Evolutionary conservation across 2,113 vertebrate genomes (phyloP).

Genomic region (Phyllostomus hastatus): DNA sequence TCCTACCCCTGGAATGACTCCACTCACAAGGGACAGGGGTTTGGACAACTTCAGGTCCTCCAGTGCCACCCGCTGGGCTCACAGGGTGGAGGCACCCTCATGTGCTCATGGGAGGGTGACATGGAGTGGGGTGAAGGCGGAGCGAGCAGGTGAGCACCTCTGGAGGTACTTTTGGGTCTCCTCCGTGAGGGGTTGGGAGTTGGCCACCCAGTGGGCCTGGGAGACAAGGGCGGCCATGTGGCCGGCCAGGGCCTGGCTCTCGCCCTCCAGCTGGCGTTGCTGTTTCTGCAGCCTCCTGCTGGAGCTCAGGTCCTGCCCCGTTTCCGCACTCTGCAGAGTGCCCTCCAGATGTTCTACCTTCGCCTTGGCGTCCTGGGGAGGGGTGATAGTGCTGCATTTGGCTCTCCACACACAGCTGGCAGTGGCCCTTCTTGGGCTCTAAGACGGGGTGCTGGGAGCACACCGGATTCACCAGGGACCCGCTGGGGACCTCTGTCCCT

Average conservation of each 20-base stretch:
- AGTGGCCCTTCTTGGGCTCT: not conserved
- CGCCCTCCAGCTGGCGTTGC: conserved; percentile 86
- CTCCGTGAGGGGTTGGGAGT: conserved; percentile 84
- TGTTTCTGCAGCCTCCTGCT: conserved; percentile 86
- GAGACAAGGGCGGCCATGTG: conserved; percentile 88
- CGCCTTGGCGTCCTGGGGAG: conserved; percentile 84
- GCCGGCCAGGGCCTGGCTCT: conserved; percentile 85
- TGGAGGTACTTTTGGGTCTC: conserved; percentile 87
- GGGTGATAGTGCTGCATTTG: not conserved
- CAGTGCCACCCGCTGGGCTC: not conserved
- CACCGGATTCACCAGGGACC: not conserved
- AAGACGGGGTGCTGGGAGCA: not conserved
- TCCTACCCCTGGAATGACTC: not conserved
- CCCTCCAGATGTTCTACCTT: conserved; percentile 89
- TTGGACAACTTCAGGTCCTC: too few relatives aligned
- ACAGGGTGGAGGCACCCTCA: not conserved
- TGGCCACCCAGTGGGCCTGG: conserved; percentile 82
- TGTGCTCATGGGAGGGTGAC: not conserved
- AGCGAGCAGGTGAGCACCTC: conserved; percentile 76
- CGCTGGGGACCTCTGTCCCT: not conserved
- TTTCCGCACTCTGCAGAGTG: conserved; percentile 82
- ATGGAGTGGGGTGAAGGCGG: not conserved
- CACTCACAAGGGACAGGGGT: not conserved
- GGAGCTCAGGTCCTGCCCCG: conserved; percentile 85
- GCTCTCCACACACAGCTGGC: not conserved